These are phyloP conservation scores for Ornithoptera alexandrae DNA, from an alignment of 2,888 invertebrate species.

Conservation along the genomic window DNA sequence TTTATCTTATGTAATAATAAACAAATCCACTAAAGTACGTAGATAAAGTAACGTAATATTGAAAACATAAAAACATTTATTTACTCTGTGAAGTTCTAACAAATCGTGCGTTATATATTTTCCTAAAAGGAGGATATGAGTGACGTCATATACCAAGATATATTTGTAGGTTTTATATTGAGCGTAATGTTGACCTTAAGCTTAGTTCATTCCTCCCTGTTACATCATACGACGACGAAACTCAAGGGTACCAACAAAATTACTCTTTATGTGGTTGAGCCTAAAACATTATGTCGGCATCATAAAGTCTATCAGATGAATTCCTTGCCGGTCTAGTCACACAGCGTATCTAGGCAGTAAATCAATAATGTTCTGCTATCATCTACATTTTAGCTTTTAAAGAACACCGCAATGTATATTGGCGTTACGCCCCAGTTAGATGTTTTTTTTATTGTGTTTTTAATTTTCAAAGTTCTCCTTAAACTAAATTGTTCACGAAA, in stretches of 20 bases:
- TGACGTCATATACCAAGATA: background rate
- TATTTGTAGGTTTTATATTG: constrained; percentile 1
- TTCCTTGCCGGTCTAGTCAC: background rate
- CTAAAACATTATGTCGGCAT: background rate
- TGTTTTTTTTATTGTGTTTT: no score
- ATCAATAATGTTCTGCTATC: background rate
- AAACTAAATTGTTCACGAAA: no score
- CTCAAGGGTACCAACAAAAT: constrained; percentile 1
- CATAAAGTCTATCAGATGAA: constrained; percentile 1
- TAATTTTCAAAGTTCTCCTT: no score
- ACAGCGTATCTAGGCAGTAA: background rate
- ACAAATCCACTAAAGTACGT: no score
- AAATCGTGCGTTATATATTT: background rate
- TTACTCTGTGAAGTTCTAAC: no score
- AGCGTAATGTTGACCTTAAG: background rate
- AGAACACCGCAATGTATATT: background rate
- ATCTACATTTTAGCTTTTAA: background rate
- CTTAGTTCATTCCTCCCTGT: background rate
- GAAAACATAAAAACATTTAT: no score
- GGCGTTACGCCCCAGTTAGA: no score
- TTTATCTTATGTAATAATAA: no score
- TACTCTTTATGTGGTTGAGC: background rate
- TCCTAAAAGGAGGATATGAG: background rate
- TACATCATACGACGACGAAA: background rate
- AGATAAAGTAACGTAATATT: no score